Evolutionary conservation across 1,140 invertebrate species (phyloP).

Genomic region (Neodiprion pinetum): DNA sequence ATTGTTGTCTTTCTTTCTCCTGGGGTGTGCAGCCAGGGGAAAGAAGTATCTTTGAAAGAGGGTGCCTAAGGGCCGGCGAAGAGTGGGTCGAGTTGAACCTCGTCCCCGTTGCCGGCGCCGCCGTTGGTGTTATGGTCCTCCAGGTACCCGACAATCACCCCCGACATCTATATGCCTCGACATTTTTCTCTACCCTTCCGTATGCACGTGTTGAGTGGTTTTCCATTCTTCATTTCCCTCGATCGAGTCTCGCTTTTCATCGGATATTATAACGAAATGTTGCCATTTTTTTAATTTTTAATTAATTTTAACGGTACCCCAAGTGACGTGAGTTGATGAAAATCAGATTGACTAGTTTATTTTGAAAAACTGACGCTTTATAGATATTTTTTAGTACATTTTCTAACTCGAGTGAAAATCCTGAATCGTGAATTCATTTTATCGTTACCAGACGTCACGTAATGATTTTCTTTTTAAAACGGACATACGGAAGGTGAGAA

Average conservation of each 20-base stretch:
- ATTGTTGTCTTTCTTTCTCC: constrained; percentile 20
- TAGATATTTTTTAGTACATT: too few species aligned
- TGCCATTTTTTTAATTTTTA: too few species aligned
- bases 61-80: constrained; percentile 90
- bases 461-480: background rate
- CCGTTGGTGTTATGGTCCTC: constrained; percentile 81
- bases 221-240: background rate
- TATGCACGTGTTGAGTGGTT: constrained; percentile 6
- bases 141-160: constrained; percentile 69
- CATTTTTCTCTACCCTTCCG: constrained; percentile 14
- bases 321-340: too few species aligned
- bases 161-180: background rate
- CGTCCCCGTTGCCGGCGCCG: constrained; percentile 82
- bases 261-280: too few species aligned
- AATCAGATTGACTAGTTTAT: too few species aligned
- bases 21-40: constrained; percentile 72
- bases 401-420: too few species aligned
- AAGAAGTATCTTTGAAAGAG: constrained; percentile 90
- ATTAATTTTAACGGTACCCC: too few species aligned
- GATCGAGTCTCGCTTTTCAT: background rate
- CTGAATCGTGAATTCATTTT: too few species aligned
- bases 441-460: too few species aligned
- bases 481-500: background rate
- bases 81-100: constrained; percentile 94
- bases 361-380: too few species aligned